Conservation (phyloP, 1,140 invertebrate genomes). For the Calosoma granatense region DNA sequence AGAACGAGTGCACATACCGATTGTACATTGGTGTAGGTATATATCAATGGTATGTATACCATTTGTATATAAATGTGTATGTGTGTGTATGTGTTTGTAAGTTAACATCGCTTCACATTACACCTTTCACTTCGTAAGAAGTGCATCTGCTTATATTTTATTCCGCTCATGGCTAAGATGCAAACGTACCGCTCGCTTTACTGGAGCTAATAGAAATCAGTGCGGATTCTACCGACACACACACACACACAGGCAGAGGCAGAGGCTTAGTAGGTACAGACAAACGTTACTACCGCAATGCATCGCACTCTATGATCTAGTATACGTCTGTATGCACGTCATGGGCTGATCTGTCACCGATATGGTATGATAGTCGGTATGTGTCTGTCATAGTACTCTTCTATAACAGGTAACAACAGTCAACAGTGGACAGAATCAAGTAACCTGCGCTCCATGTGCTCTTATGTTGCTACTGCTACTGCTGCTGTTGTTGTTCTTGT, state of each 20-base stretch:
- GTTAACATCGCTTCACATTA: background rate
- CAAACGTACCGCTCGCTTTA: no score
- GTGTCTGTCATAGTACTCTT: background rate
- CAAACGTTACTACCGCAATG: no score
- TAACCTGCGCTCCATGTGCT: no score
- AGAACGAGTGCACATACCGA: no score
- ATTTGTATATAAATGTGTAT: background rate
- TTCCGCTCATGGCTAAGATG: background rate
- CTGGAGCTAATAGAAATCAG: constrained; percentile 4
- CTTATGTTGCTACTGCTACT: no score
- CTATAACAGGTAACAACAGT: background rate
- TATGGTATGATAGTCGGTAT: constrained; percentile 4
- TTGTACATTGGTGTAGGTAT: no score
- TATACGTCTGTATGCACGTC: background rate
- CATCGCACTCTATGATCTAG: no score
- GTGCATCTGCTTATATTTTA: background rate
- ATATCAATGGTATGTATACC: no score
- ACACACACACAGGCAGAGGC: no score
- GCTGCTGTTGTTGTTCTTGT: no score
- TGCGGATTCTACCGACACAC: background rate
- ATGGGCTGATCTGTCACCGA: background rate
- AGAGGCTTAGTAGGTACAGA: no score
- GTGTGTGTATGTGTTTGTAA: background rate
- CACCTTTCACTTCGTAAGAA: background rate
- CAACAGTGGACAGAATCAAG: no score